A percentile compares a stretch with the other conserved stretches of the same genome.
Conservation (phyloP, 2,888 invertebrate genomes). For the Caenorhabditis sp. region DNA sequence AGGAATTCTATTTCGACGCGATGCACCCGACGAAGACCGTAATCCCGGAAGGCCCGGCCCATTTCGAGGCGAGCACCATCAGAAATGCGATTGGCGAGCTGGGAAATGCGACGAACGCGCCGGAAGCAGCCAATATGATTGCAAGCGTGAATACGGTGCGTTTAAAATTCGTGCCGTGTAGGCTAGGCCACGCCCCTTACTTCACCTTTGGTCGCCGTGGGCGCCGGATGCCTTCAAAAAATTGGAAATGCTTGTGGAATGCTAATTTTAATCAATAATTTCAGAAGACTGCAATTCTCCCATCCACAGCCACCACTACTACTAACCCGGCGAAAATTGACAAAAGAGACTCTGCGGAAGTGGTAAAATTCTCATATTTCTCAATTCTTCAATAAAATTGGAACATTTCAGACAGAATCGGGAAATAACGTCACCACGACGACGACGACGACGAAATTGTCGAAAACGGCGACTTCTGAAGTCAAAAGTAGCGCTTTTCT, state of each 20-base stretch:
- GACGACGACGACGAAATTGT: background rate
- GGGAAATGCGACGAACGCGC: background rate
- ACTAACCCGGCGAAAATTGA: background rate
- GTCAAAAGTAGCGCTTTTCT: background rate
- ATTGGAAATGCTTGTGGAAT: no score
- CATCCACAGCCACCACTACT: background rate
- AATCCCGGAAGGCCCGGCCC: background rate
- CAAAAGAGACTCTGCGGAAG: constrained; percentile 21
- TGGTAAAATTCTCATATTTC: background rate
- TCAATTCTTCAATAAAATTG: background rate
- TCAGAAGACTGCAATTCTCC: background rate
- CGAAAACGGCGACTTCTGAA: background rate
- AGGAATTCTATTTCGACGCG: constrained; percentile 74
- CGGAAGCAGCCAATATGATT: background rate
- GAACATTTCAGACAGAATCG: constrained; percentile 8
- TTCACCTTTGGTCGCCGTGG: no score
- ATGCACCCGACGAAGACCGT: constrained; percentile 50
- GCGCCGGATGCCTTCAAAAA: no score
- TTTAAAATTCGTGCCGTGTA: no score
- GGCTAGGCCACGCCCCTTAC: no score
- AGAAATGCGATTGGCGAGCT: constrained; percentile 1
- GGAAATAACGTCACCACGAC: background rate
- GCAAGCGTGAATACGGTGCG: background rate
- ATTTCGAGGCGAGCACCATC: background rate
- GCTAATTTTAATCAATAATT: background rate